Evolutionary conservation across 2,113 vertebrate species (phyloP).

Genomic region (Passerina amoena): DNA sequence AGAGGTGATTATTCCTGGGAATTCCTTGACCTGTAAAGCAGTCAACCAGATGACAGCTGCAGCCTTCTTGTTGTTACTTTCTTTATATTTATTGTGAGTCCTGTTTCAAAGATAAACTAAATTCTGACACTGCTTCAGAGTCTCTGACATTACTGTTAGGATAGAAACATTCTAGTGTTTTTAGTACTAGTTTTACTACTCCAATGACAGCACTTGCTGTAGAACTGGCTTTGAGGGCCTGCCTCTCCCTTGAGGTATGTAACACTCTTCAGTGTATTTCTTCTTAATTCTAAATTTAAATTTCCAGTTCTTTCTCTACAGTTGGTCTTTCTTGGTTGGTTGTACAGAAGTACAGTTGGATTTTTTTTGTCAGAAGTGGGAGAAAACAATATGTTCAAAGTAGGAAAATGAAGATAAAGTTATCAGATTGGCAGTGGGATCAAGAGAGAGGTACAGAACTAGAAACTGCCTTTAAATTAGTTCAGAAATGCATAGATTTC

Average conservation of each 20-base stretch:
- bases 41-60: background rate
- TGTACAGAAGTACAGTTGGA: background rate
- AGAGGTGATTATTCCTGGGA: background rate
- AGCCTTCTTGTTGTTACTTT: background rate
- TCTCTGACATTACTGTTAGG: background rate
- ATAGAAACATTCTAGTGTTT: background rate
- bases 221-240: background rate
- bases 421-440: background rate
- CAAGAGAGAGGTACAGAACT: background rate
- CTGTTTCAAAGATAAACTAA: background rate
- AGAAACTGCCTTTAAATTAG: background rate
- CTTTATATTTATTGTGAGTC: background rate
- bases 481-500: background rate
- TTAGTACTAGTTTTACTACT: background rate
- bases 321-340: background rate
- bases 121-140: background rate
- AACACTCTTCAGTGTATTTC: background rate
- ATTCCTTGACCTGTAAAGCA: background rate
- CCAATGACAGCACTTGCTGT: background rate
- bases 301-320: background rate
- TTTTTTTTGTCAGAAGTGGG: background rate
- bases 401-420: background rate
- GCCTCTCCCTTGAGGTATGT: background rate
- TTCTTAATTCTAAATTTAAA: background rate
- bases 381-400: background rate